Evolutionary conservation across 30 jellyfish, hydroid and myxozoan species (phyloP), one percentile per base, ranked within the genome.

Genomic region (Mastigias papua): DNA sequence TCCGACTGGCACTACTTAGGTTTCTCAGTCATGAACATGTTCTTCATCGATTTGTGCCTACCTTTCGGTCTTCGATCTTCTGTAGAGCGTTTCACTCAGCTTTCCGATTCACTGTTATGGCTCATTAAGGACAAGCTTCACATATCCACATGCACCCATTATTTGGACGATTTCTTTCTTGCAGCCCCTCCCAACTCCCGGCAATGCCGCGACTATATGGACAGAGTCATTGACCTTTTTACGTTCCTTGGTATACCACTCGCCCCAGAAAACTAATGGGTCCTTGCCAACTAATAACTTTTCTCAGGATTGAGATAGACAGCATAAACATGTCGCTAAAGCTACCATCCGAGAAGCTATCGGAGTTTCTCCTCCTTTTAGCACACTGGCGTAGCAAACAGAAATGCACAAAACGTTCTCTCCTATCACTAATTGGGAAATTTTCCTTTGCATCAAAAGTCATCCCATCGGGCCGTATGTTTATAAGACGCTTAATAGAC

Each of bases 1-100:
- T 31, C 34, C 17, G 77, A 86, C 68, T 86, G 95, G 90, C 63
- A 66, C 34, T 30, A 72, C 22, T 75, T 86, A 6, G 95, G 90
- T 8, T 65, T 63, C 19, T 29, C 82, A 26, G 62, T 65, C 29
- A 8, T 15, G 80, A 26, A 58, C 5, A n/a, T 60, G 61, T 65
- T 13, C 54, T 80, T 80, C 35, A 83, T 80, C 6, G 83, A 61
- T 58, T 34, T 78, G 0, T 78, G 89, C 29, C 28, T 57, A 0
- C 89, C 89, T 15, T 78, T 78, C 46, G 89, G 89, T 0, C 48
- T 60, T 8, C 79, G 89, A 19, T 78, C 89, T 17, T 54, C 89
- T 0, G 80, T 50, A 2, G 34, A 67, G 10, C 16, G 72, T 0
- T 80, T 80, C 76, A 8, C 61, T 20, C 73, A 26, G 20, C 31